These are phyloP conservation scores for Homarus gammarus DNA, from an alignment of 2,888 invertebrate genomes.

Conservation along the genomic window DNA sequence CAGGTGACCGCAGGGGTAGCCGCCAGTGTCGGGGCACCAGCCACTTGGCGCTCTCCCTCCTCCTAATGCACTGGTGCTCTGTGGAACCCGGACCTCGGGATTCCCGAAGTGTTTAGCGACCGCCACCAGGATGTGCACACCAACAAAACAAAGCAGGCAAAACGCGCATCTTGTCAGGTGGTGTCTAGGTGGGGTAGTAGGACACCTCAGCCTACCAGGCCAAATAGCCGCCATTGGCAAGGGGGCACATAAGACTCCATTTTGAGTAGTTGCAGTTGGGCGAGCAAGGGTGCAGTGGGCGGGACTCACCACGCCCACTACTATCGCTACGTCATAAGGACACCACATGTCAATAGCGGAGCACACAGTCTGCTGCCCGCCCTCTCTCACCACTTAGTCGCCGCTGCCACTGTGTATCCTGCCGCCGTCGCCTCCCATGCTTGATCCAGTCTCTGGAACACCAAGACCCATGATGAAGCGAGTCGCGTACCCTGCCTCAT, in stretches of 20 bases:
- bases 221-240: not conserved
- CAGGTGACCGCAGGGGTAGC: conserved; percentile 1
- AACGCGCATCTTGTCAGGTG: conserved; percentile 35
- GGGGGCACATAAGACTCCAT: not conserved
- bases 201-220: not conserved
- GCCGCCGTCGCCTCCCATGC: no score
- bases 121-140: conserved; percentile 60
- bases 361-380: not conserved
- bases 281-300: not conserved
- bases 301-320: not conserved
- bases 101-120: conserved; percentile 56
- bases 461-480: no score
- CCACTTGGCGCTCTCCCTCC: not conserved
- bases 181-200: not conserved
- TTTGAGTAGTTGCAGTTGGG: not conserved
- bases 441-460: no score
- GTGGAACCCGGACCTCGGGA: conserved; percentile 55
- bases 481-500: no score
- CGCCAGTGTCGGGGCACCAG: conserved; percentile 8
- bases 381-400: no score
- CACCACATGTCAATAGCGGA: no score
- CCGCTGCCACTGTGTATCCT: no score
- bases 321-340: not conserved
- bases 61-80: conserved; percentile 37
- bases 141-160: conserved; percentile 41